Base-by-base conservation (phyloP, 92 coral and sea anemone genomes). In the Porites evermanni region DNA sequence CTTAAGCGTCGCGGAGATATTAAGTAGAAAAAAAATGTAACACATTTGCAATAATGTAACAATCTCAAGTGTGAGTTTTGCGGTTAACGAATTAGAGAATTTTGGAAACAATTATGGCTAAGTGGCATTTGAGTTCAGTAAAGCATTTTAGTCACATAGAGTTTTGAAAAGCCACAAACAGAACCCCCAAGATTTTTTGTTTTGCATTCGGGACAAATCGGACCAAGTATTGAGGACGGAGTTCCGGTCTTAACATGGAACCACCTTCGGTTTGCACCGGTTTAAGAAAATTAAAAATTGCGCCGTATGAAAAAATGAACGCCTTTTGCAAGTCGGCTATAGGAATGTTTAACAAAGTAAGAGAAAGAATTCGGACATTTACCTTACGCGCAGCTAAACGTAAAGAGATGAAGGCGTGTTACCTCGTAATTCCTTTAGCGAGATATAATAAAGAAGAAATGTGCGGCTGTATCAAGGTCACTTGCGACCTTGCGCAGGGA, bases 31-130 rank as follows among this genome's bases (percentile, higher is more conserved):
- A 72, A 72, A 83, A 83, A 65, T 83, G 87, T 83, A 83, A 83
- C 87, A 74, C 74, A 83, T 73, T 64, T 83, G 87, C 8, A 38
- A 64, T 64, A 21, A 83, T 29, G 87, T 83, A 74, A 50, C 87
- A 64, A 83, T 54, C 74, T 83, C 73, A 83, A 83, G 87, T 73
- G 24, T 52, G 73, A 50, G 70, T 44, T 16, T 64, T 74, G 87
- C 64, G 87, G 87, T 63, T n/a, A 50, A 64, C 12, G n/a, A 83
- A 74, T 70, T 74, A 53, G 13, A 32, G 70, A 81, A 71, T 17
- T 83, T 64, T 74, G 64, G 64, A 73, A 83, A 73, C 80, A 83
- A 64, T 4, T 18, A 71, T 52, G 64, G 73, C 53, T 83, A n/a
- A 83, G 52, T 2, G 9, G 29, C 74, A 61, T 21, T 38, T 38